A percentile compares a stretch with the other conserved stretches of the same genome.
Evolutionary conservation across 2,113 vertebrate species (phyloP).

Genomic region (Procavia capensis): DNA sequence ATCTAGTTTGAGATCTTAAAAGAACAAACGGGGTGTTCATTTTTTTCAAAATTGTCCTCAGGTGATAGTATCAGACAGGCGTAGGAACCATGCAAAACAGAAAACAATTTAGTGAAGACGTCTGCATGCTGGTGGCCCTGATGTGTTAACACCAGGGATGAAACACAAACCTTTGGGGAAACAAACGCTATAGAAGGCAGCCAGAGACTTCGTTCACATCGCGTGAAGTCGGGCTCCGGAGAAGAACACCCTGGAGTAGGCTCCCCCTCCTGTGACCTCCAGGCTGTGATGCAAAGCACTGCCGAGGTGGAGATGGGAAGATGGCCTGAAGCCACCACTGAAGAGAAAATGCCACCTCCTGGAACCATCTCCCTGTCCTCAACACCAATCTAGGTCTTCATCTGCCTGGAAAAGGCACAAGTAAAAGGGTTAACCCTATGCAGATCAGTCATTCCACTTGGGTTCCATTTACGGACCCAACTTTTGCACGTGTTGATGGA

Average conservation of each 20-base stretch:
- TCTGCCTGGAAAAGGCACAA: neutral
- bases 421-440: neutral
- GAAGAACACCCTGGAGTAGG: neutral
- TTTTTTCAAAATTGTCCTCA: conserved; percentile 61
- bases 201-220: neutral
- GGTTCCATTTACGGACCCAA: neutral
- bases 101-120: conserved; percentile 49
- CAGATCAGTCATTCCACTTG: neutral
- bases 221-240: neutral
- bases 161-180: conserved; percentile 44
- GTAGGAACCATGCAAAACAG: neutral
- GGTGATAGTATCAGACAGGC: conserved; percentile 17
- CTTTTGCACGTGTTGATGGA: neutral
- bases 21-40: neutral
- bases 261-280: neutral
- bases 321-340: neutral
- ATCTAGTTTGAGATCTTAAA: conserved; percentile 50
- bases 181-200: neutral
- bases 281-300: neutral
- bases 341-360: neutral
- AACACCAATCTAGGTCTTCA: neutral
- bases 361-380: neutral
- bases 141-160: conserved; percentile 16
- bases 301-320: neutral
- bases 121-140: neutral